A percentile compares a stretch with the other conserved stretches of the same genome.
These are phyloP conservation scores for Hypocryptadius cinnamomeus DNA, from an alignment of 2,113 vertebrate genomes.

Conservation along the genomic window DNA sequence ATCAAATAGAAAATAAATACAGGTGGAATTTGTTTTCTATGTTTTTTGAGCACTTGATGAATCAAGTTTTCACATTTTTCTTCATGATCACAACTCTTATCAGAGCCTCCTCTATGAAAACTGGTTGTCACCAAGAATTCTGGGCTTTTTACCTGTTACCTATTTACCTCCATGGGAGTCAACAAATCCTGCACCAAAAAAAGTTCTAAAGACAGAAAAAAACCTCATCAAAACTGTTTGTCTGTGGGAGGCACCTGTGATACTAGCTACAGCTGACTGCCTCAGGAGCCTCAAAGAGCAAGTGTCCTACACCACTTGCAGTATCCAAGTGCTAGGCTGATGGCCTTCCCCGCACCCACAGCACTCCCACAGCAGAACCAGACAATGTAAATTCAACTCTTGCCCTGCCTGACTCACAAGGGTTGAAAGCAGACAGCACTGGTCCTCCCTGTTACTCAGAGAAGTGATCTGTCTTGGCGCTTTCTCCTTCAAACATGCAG, in stretches of 20 bases:
- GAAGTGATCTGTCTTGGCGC: background rate
- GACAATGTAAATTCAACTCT: background rate
- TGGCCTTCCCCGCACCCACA: accelerated
- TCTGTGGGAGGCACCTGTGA: background rate
- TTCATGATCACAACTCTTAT: background rate
- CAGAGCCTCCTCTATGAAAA: background rate
- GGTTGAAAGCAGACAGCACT: background rate
- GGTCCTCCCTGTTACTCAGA: background rate
- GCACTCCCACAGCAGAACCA: background rate
- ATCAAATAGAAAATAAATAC: background rate
- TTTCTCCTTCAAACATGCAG: background rate
- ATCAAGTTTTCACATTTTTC: background rate
- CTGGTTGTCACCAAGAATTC: background rate
- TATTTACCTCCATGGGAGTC: background rate
- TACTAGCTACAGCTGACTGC: background rate
- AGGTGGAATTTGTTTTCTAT: background rate
- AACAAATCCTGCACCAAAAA: background rate
- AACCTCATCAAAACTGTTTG: background rate
- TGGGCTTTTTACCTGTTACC: background rate
- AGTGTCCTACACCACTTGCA: background rate
- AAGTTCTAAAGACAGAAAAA: background rate
- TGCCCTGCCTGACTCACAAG: background rate
- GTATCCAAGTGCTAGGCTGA: background rate
- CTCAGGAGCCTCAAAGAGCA: background rate
- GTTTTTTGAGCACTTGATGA: background rate